Conservation (phyloP, 1,140 invertebrate genomes). For the Lordiphosa mommai region DNA sequence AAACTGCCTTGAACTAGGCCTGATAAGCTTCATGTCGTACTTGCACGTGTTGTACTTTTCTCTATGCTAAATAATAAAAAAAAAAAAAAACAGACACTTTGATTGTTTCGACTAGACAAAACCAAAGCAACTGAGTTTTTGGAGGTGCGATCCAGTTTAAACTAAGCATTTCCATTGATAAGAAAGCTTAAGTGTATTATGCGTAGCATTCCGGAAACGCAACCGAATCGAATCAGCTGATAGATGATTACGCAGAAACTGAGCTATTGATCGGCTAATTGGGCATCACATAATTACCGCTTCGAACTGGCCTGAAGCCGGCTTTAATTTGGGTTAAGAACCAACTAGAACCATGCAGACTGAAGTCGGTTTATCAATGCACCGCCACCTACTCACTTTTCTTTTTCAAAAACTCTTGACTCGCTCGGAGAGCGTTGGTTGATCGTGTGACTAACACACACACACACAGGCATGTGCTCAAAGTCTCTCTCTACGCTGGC, state of each 20-base stretch:
- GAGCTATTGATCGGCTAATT: not conserved
- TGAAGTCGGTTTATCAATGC: slow-evolving; percentile 46
- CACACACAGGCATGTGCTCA: not conserved
- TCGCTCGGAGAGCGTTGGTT: slow-evolving; percentile 8
- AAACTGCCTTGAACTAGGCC: slow-evolving; percentile 31
- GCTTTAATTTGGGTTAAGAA: slow-evolving; percentile 17
- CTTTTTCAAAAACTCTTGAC: not conserved
- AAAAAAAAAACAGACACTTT: not conserved
- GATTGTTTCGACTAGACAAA: slow-evolving; percentile 31
- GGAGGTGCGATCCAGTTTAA: slow-evolving; percentile 61
- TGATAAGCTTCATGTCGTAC: slow-evolving; percentile 27
- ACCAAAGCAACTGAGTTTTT: slow-evolving; percentile 60
- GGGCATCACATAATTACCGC: slow-evolving; percentile 3
- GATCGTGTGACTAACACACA: slow-evolving; percentile 37
- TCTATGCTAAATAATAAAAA: not conserved
- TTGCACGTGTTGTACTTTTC: not conserved
- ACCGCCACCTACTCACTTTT: not conserved
- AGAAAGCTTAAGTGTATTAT: slow-evolving; percentile 8
- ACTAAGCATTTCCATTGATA: slow-evolving; percentile 54
- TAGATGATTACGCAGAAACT: too few species aligned
- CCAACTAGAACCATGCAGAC: slow-evolving; percentile 21
- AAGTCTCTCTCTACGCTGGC: not conserved
- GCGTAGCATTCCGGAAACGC: slow-evolving; percentile 5
- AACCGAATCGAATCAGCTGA: slow-evolving; percentile 15
- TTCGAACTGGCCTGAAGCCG: slow-evolving; percentile 23